Conservation (phyloP, 1,140 invertebrate genomes). For the Coenobita brevimanus region DNA sequence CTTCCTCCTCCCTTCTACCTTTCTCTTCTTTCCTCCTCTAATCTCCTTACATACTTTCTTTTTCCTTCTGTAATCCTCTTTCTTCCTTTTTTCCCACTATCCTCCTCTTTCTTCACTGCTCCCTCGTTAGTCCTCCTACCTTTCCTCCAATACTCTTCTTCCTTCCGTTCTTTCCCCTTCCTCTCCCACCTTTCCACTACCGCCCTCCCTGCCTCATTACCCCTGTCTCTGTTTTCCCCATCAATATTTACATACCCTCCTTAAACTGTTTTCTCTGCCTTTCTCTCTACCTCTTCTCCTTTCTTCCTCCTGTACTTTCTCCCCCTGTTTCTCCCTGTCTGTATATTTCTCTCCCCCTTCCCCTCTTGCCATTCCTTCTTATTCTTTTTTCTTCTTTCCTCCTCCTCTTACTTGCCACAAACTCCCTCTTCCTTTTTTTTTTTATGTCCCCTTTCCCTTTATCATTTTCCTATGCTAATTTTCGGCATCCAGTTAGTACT, state of each 20-base stretch:
- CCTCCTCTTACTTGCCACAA: not conserved
- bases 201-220: not conserved
- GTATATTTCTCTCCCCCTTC: not conserved
- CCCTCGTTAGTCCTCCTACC: not conserved
- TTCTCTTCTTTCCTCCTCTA: too few species aligned
- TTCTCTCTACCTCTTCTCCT: not conserved
- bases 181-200: not conserved
- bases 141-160: not conserved
- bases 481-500: too few species aligned
- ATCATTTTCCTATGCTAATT: too few species aligned
- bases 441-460: too few species aligned
- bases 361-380: not conserved
- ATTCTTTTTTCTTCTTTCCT: not conserved
- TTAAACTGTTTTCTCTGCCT: not conserved
- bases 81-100: too few species aligned
- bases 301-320: not conserved
- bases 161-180: not conserved
- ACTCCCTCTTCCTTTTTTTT: not conserved
- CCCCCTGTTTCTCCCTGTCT: not conserved
- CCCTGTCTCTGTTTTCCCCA: not conserved
- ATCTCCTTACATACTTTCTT: too few species aligned
- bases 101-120: not conserved
- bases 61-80: too few species aligned
- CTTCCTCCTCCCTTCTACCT: too few species aligned
- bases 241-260: not conserved